Evolutionary conservation across 2,888 invertebrate species (phyloP), one percentile per base, ranked within the genome.

Genomic region (Amblyjoppa fuscipennis): DNA sequence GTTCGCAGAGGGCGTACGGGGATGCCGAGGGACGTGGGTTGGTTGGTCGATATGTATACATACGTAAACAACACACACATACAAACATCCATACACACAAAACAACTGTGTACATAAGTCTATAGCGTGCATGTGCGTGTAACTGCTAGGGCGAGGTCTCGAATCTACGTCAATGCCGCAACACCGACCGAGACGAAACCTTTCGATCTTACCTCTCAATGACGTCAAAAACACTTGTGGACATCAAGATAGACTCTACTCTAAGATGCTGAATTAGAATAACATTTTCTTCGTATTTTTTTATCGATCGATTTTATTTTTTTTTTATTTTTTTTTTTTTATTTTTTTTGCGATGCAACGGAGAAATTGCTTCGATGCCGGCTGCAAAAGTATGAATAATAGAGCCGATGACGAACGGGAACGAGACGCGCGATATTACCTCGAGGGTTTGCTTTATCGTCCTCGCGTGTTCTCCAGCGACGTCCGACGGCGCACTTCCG

Each of bases 401-500:
- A 9, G 41, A 31, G 59, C 69, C 61, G n/a, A 82, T 74, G 41
- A 68, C 25, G 81, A 74, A 64, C 34, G 9, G 28, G 64, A 71
- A 73, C 73, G 59, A 68, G 81, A 77, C 77, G 59, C 66, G 66
- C 68, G 34, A 56, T 64, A 78, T 80, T 64, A 28, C 41, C 59
- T 71, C 25, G 71, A 59, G 38, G 68, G 66, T 70, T 78, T 34
- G 28, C 61, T 84, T 25, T 49, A 6, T 64, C 71, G 77, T 77
- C 70, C 74, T 75, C 53, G 84, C 84, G 81, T 81, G 86, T 77
- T 84, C 56, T 59, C 56, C 31, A 69, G 49, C 68, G 68, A 31
- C 71, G 75, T 71, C 84, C 79, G 76, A 76, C 70, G 81, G 75
- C 70, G 81, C 75, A 79, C 79, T 81, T 86, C 78, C 84, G 74